These are phyloP conservation scores for Leptatherina wallacei DNA, from an alignment of 2,797 vertebrate species.

Conservation along the genomic window DNA sequence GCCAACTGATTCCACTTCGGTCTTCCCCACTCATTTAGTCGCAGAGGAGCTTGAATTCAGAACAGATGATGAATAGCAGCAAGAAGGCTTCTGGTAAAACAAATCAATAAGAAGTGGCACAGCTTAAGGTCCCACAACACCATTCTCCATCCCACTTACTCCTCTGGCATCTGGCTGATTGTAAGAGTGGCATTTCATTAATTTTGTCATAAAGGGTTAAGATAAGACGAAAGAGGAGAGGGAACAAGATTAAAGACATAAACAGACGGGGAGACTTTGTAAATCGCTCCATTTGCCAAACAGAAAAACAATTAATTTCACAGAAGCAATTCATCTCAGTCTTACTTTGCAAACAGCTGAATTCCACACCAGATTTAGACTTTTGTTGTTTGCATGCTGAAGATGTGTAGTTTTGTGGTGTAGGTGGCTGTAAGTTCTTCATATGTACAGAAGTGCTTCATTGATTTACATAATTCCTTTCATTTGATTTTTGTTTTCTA, in stretches of 20 bases:
- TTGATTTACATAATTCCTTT: not conserved
- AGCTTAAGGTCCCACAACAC: constrained; percentile 8
- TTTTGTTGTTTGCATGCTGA: not conserved
- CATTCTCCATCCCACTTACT: constrained; percentile 35
- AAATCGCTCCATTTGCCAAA: constrained; percentile 1
- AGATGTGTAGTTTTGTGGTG: not conserved
- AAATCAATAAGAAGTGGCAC: not conserved
- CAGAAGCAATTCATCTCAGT: not conserved
- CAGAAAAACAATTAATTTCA: constrained; percentile 32
- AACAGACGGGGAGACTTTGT: constrained; percentile 9
- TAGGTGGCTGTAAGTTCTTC: not conserved
- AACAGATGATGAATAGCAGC: not conserved
- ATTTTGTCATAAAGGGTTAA: constrained; percentile 60
- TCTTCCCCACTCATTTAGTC: not conserved
- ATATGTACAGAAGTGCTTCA: not conserved
- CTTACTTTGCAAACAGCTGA: not conserved
- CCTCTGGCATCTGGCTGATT: constrained; percentile 55
- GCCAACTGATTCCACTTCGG: not conserved
- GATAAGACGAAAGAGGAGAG: constrained; percentile 17
- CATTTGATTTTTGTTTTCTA: not conserved
- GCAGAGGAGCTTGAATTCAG: not conserved
- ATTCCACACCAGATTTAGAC: not conserved
- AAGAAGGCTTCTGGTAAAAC: not conserved
- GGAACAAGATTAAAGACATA: constrained; percentile 28
- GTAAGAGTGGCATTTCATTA: constrained; percentile 64